phyloP scores from a whole-genome alignment of 1,140 invertebrate species.

The Megalonaias nervosa region DNA sequence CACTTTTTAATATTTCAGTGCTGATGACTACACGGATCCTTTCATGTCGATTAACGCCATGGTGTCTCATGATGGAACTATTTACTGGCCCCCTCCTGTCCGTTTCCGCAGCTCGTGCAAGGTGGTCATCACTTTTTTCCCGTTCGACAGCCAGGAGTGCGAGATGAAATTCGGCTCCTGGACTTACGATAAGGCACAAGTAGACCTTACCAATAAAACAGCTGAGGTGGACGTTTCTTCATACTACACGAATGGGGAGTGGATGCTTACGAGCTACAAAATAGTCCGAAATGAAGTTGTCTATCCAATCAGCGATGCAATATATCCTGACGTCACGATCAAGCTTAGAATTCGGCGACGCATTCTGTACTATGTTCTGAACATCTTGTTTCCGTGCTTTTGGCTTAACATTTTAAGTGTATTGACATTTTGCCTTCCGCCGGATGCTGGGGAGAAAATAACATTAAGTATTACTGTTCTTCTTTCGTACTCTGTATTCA shows the following conservation, averaged over 20 bases:
- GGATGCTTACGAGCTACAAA: conserved; percentile 53
- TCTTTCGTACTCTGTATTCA: conserved; percentile 70
- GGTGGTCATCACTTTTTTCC: conserved; percentile 80
- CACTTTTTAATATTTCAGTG: conserved; percentile 63
- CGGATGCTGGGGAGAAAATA: conserved; percentile 70
- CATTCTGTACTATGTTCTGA: conserved; percentile 64
- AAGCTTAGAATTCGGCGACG: conserved; percentile 51
- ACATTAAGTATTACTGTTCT: conserved; percentile 68
- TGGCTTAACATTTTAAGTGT: conserved; percentile 68
- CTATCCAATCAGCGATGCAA: conserved; percentile 68
- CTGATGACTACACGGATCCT: conserved; percentile 76
- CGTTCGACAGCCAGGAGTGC: conserved; percentile 72
- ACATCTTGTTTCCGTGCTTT: conserved; percentile 67
- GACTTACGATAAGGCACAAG: conserved; percentile 85
- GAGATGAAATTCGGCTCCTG: conserved; percentile 71
- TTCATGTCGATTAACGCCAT: conserved; percentile 76
- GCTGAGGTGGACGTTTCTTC: conserved; percentile 49
- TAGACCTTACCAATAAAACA: conserved; percentile 72
- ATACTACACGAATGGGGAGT: conserved; percentile 64
- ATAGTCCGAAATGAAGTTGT: conserved; percentile 55
- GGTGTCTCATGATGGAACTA: conserved; percentile 66
- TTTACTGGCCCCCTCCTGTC: conserved; percentile 63
- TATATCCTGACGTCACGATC: conserved; percentile 75
- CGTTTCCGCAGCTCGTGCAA: conserved; percentile 84
- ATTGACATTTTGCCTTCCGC: conserved; percentile 67